Conservation (phyloP, 2,888 invertebrate species). For the Pachliopta kotzebuea region DNA sequence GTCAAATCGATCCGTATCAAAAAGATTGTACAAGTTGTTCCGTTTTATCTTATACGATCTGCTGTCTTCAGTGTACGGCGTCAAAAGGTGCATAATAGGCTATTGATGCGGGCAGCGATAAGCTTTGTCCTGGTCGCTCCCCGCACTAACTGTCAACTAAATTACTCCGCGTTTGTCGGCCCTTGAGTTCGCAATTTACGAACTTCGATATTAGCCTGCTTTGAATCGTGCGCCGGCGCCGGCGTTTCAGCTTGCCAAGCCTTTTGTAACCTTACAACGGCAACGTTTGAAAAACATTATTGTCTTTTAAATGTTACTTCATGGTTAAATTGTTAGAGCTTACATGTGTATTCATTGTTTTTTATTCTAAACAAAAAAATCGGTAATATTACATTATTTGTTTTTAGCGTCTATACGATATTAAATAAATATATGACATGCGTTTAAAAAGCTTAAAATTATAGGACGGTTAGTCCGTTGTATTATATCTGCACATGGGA, state of each 20-base stretch:
- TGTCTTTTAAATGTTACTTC: not conserved
- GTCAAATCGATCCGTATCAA: slow-evolving; percentile 30
- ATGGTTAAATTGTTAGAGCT: not conserved
- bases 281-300: not conserved
- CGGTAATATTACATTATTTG: too few species aligned
- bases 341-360: too few species aligned
- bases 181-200: slow-evolving; percentile 71
- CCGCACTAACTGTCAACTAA: slow-evolving; percentile 71
- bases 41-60: slow-evolving; percentile 61
- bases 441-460: not conserved
- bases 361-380: too few species aligned
- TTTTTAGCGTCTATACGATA: too few species aligned
- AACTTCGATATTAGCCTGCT: slow-evolving; percentile 46
- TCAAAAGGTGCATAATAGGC: slow-evolving; percentile 74
- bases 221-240: slow-evolving; percentile 58
- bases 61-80: slow-evolving; percentile 53
- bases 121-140: slow-evolving; percentile 54
- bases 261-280: not conserved
- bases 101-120: slow-evolving; percentile 71
- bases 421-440: not conserved
- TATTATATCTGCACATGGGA: slow-evolving; percentile 1
- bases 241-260: slow-evolving; percentile 33
- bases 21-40: slow-evolving; percentile 34
- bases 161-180: slow-evolving; percentile 74
- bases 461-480: not conserved